Percentiles rank a stretch among this genome's conserved stretches.
These are phyloP conservation scores for Andrena fulva DNA, from an alignment of 2,888 invertebrate genomes.

Conservation along the genomic window DNA sequence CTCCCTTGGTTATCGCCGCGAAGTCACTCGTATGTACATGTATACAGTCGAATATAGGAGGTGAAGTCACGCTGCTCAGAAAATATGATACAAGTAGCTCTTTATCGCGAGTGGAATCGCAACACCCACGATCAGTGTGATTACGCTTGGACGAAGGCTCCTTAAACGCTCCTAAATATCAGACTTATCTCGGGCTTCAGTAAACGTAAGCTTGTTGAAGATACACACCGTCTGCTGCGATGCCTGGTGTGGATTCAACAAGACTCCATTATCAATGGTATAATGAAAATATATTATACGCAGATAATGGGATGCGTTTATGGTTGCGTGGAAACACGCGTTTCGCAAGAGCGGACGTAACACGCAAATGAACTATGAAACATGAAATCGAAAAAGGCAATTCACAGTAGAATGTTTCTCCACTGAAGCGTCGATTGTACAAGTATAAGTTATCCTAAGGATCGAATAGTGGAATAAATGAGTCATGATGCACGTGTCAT, in stretches of 20 bases:
- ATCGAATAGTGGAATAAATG: too few species aligned
- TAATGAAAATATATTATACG: conserved; percentile 14
- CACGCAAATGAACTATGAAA: conserved; percentile 1
- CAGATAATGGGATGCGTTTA: conserved; percentile 6
- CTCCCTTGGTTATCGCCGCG: too few species aligned
- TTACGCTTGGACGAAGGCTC: conserved; percentile 16
- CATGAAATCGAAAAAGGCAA: not conserved
- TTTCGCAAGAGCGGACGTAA: not conserved
- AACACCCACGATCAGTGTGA: not conserved
- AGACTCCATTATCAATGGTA: conserved; percentile 22
- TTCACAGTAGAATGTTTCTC: too few species aligned
- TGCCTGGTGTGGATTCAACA: conserved; percentile 4
- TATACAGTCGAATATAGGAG: too few species aligned
- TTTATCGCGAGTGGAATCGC: conserved; percentile 38
- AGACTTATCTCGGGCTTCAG: conserved; percentile 32
- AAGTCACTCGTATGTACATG: too few species aligned
- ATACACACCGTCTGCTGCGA: conserved; percentile 28
- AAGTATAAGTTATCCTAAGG: too few species aligned
- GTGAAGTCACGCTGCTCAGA: not conserved
- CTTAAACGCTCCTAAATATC: conserved; percentile 16
- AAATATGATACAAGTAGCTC: conserved; percentile 21
- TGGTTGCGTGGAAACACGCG: not conserved
- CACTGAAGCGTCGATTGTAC: too few species aligned
- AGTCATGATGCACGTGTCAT: too few species aligned
- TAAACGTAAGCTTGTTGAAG: conserved; percentile 35